A percentile compares a stretch with the other conserved stretches of the same genome.
Conservation (phyloP, 1,140 invertebrate species). For the Drosophila lacertosa region DNA sequence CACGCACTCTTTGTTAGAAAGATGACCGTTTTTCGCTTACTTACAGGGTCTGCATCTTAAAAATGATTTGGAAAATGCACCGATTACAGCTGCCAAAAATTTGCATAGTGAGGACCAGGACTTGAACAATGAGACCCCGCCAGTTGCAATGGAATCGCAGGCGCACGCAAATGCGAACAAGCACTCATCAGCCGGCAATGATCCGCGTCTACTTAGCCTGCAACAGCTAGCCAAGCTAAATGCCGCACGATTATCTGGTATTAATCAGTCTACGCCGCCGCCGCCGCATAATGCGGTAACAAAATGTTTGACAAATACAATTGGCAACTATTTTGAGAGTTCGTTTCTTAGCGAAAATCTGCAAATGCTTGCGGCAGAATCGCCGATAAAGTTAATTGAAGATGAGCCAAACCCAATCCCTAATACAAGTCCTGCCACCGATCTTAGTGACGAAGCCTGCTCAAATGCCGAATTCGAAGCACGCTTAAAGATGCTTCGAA, state of each 20-base stretch:
- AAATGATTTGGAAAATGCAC: constrained; percentile 4
- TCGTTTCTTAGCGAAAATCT: constrained; percentile 44
- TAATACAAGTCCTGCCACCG: background rate
- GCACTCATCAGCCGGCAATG: background rate
- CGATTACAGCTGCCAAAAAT: background rate
- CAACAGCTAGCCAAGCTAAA: constrained; percentile 61
- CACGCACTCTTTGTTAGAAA: background rate
- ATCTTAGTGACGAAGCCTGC: constrained; percentile 17
- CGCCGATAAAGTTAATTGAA: constrained; percentile 57
- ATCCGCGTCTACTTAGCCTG: constrained; percentile 8
- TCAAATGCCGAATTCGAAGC: constrained; percentile 51
- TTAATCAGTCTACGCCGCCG: too few relatives aligned
- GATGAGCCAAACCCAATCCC: constrained; percentile 38
- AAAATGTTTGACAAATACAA: constrained; percentile 6
- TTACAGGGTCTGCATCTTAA: constrained; percentile 36
- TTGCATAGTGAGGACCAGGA: constrained; percentile 26
- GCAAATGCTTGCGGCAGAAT: constrained; percentile 64
- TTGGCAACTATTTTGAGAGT: constrained; percentile 22
- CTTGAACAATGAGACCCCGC: constrained; percentile 56
- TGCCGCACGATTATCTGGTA: constrained; percentile 19
- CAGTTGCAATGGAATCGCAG: constrained; percentile 39
- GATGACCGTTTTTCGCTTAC: background rate
- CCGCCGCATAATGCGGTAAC: constrained; percentile 12
- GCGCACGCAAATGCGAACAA: background rate
- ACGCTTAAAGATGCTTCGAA: constrained; percentile 58